Percentiles rank a stretch among this genome's conserved stretches.
Evolutionary conservation across 2,888 invertebrate species (phyloP).

Genomic region (Melanargia galathea): DNA sequence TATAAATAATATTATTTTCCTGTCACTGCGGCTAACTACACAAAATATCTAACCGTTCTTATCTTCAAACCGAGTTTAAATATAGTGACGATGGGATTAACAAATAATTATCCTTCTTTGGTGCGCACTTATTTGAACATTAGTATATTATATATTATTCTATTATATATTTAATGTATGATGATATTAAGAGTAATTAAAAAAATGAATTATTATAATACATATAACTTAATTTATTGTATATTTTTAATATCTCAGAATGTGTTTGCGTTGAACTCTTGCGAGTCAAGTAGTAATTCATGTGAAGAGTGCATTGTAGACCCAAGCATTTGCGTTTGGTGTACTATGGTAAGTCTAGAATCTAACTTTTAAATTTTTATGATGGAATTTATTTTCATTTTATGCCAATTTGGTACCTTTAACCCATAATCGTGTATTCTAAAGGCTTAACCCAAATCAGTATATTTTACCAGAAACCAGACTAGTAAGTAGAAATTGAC

Average conservation of each 20-base stretch:
- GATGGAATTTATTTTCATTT: neutral
- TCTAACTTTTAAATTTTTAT: neutral
- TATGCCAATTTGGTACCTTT: no score
- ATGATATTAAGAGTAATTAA: neutral
- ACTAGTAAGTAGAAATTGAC: no score
- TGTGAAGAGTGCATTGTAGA: constrained; percentile 56
- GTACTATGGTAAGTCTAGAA: constrained; percentile 53
- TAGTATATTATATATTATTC: neutral
- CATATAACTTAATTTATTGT: neutral
- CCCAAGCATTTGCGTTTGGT: constrained; percentile 60
- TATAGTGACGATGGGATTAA: neutral
- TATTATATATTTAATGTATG: neutral
- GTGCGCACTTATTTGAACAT: neutral
- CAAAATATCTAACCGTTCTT: neutral
- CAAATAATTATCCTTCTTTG: constrained; percentile 1
- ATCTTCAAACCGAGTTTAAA: neutral
- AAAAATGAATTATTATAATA: neutral
- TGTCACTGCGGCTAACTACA: neutral
- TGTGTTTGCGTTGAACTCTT: constrained; percentile 13
- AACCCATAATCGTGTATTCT: no score
- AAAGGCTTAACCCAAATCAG: no score
- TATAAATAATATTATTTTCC: neutral
- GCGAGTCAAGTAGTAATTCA: neutral
- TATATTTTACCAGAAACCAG: no score
- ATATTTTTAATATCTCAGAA: neutral